Conservation (phyloP, 1,140 invertebrate species). For the Meteorus sp. region DNA sequence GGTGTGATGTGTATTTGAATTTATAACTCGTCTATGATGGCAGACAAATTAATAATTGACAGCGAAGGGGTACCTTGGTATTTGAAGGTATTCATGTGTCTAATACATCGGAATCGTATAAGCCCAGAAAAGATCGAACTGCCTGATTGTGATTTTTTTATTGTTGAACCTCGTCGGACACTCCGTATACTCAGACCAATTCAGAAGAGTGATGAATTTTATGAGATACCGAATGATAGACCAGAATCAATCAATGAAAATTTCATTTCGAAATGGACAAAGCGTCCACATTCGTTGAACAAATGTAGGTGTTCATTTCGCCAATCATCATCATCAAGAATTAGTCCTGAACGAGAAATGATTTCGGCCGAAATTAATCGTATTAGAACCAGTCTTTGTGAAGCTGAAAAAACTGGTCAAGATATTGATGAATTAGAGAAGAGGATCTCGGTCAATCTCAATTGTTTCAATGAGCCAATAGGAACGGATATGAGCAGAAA, state of each 20-base stretch:
- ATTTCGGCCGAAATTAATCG: constrained; percentile 47
- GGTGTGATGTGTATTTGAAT: not conserved
- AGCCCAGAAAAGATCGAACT: constrained; percentile 46
- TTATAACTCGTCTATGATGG: not conserved
- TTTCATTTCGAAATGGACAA: constrained; percentile 51
- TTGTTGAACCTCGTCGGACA: constrained; percentile 45
- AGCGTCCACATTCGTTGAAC: constrained; percentile 47
- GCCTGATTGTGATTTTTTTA: constrained; percentile 51
- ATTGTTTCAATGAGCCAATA: constrained; percentile 24
- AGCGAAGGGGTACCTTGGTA: constrained; percentile 38
- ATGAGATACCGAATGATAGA: constrained; percentile 41
- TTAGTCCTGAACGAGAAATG: constrained; percentile 42
- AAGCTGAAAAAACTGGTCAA: constrained; percentile 42
- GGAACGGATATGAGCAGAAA: not conserved
- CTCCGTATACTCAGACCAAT: constrained; percentile 45
- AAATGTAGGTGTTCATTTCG: constrained; percentile 54
- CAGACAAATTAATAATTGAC: not conserved
- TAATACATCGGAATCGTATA: constrained; percentile 46
- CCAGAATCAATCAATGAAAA: constrained; percentile 53
- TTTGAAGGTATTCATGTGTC: constrained; percentile 41
- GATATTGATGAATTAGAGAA: constrained; percentile 46
- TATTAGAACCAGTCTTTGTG: constrained; percentile 50
- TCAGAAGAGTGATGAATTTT: constrained; percentile 38
- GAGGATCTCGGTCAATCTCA: constrained; percentile 37
- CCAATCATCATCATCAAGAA: constrained; percentile 34